Evolutionary conservation across 2,113 vertebrate species (phyloP).

Genomic region (Pituophis catenifer): DNA sequence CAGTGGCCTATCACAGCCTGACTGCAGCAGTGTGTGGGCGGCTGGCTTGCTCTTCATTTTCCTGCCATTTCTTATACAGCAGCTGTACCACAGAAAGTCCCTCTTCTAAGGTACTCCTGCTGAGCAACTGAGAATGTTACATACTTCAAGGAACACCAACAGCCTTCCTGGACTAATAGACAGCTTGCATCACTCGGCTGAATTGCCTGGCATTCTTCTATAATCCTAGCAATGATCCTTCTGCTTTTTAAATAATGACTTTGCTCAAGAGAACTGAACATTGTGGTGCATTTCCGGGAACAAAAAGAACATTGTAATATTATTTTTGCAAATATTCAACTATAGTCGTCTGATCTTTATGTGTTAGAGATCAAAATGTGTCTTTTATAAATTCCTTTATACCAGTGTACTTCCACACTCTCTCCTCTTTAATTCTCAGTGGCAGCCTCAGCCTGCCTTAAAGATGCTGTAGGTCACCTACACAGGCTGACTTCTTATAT

Average conservation of each 20-base stretch:
- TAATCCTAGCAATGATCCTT: slow-evolving; percentile 34
- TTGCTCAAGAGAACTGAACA: slow-evolving; percentile 15
- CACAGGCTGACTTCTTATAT: neutral
- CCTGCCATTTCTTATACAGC: slow-evolving; percentile 21
- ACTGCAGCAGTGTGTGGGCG: slow-evolving; percentile 52
- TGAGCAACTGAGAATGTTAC: neutral
- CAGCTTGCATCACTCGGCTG: slow-evolving; percentile 1
- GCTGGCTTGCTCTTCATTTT: slow-evolving; percentile 33
- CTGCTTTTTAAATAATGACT: slow-evolving; percentile 17
- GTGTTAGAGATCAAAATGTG: neutral
- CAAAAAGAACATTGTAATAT: slow-evolving; percentile 20
- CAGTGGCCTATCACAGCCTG: slow-evolving; percentile 31
- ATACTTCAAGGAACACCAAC: neutral
- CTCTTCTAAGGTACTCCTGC: neutral
- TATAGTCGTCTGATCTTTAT: slow-evolving; percentile 22
- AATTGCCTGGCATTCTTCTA: slow-evolving; percentile 8
- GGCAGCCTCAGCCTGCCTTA: neutral
- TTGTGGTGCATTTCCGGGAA: neutral
- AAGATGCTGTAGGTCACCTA: neutral
- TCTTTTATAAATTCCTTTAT: neutral
- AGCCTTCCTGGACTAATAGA: slow-evolving; percentile 21
- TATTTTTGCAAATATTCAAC: slow-evolving; percentile 44
- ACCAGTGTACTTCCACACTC: neutral
- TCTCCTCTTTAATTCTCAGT: neutral
- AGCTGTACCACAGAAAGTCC: slow-evolving; percentile 14